Evolutionary conservation across 2,113 vertebrate species (phyloP), one percentile per base, ranked within the genome.

Genomic region (Crotalus viridis): DNA sequence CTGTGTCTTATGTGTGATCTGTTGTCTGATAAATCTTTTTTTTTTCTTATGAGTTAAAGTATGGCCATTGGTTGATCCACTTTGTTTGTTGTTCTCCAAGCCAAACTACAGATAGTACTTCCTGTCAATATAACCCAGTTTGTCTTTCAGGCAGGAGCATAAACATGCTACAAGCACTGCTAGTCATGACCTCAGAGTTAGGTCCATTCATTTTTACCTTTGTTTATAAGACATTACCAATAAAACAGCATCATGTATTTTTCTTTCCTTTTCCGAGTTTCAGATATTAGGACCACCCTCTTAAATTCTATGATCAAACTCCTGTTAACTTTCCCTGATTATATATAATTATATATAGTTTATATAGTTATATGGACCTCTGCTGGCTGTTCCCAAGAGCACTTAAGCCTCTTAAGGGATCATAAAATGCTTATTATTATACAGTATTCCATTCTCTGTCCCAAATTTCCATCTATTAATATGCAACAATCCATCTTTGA

Each of bases 401-500:
- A 86, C 61, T 17, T 64, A 91, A 89, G 10, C 43, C 57, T 54
- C 64, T 93, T 89, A 85, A n/a, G 85, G 43, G 61, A 13, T 69
- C n/a, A 93, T 91, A 86, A 89, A 86, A 91, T 26, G 10, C 48
- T 89, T 54, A 89, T 93, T 93, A 86, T 33, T 51, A 90, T 87
- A 51, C 48, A 51, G 48, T 51, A 54, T 87, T 90, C 74, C 26
- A 54, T 39, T 28, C 9, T 85, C 22, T 46, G 8, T 4, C 43
- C 61, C 46, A 24, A 52, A 89, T 91, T 33, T 46, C 87, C 19
- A 89, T 89, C 24, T 55, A 89, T n/a, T 93, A 43, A n/a, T 57
- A 91, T 0, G 0, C 1, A 0, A 1, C 10, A 10, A 0, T 28
- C 0, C 0, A 43, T 17, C 0, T 51, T 51, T 0, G 9, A 4